A percentile compares a stretch with the other conserved stretches of the same genome.
Evolutionary conservation across 2,113 vertebrate species (phyloP).

Genomic region (Poeciliopsis prolifica): DNA sequence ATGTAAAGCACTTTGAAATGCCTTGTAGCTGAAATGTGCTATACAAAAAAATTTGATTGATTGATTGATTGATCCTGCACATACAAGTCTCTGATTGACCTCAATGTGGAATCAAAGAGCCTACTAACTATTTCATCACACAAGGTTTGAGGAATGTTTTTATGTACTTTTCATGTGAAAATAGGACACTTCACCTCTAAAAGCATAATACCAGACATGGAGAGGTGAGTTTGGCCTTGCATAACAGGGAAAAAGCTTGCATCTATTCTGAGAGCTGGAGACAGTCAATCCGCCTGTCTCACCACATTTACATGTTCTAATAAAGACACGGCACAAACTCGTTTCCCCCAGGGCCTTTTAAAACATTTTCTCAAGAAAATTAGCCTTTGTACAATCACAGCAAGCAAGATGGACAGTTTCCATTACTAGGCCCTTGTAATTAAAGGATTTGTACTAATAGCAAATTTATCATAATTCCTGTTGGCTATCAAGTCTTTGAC

Average conservation of each 20-base stretch:
- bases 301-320: slow-evolving; percentile 38
- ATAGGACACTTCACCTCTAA: not conserved
- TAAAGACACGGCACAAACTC: slow-evolving; percentile 45
- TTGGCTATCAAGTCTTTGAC: slow-evolving; percentile 68
- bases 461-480: slow-evolving; percentile 79
- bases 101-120: no score
- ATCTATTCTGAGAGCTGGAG: slow-evolving; percentile 5
- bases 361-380: slow-evolving; percentile 67
- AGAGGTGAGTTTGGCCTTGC: slow-evolving; percentile 17
- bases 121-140: no score
- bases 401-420: slow-evolving; percentile 77
- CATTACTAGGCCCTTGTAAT: slow-evolving; percentile 75
- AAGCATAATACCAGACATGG: not conserved
- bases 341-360: slow-evolving; percentile 39
- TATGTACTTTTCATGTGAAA: no score
- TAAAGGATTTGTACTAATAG: slow-evolving; percentile 77
- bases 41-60: no score
- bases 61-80: no score
- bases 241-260: slow-evolving; percentile 6
- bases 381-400: slow-evolving; percentile 64
- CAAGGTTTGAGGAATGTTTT: no score
- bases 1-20: no score
- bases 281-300: slow-evolving; percentile 20
- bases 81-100: no score
- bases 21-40: no score